Percentiles rank a stretch among this genome's conserved stretches.
These are phyloP conservation scores for Amiota minor DNA, from an alignment of 2,888 invertebrate species.

Conservation along the genomic window DNA sequence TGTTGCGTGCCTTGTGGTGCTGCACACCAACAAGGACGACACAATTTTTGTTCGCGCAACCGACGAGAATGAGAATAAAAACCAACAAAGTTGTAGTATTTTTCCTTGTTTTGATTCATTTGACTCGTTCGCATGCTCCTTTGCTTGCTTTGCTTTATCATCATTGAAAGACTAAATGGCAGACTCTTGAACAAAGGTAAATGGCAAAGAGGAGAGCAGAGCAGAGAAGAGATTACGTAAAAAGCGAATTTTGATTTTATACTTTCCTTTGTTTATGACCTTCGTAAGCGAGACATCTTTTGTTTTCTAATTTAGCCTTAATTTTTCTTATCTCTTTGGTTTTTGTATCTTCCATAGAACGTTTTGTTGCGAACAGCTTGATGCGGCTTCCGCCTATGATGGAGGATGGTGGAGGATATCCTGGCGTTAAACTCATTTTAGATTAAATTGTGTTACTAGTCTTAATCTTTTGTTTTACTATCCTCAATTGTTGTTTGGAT, in stretches of 20 bases:
- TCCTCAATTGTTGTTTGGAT: not conserved
- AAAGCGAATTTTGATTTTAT: not conserved
- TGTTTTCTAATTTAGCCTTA: constrained; percentile 10
- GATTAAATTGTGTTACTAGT: not conserved
- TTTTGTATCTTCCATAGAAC: not conserved
- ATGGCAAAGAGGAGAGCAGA: too few species aligned
- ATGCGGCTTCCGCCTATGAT: not conserved
- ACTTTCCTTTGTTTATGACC: constrained; percentile 2
- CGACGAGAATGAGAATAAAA: constrained; percentile 34
- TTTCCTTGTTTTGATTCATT: constrained; percentile 20
- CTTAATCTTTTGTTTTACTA: constrained; percentile 5
- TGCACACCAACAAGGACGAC: constrained; percentile 18
- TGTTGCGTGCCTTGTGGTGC: constrained; percentile 64
- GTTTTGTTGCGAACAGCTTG: not conserved
- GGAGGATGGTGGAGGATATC: not conserved
- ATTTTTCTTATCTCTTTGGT: not conserved
- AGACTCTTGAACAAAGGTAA: too few species aligned
- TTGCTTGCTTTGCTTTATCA: too few species aligned
- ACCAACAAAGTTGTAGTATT: not conserved
- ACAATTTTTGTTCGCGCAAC: constrained; percentile 11
- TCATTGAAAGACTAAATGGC: too few species aligned
- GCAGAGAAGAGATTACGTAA: not conserved
- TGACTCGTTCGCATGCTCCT: not conserved
- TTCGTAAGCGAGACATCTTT: constrained; percentile 8
- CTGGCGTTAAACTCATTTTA: constrained; percentile 2